Evolutionary conservation across 2,113 vertebrate genomes (phyloP), one percentile per base, ranked within the genome.

Genomic region (Telmatochromis sp.): DNA sequence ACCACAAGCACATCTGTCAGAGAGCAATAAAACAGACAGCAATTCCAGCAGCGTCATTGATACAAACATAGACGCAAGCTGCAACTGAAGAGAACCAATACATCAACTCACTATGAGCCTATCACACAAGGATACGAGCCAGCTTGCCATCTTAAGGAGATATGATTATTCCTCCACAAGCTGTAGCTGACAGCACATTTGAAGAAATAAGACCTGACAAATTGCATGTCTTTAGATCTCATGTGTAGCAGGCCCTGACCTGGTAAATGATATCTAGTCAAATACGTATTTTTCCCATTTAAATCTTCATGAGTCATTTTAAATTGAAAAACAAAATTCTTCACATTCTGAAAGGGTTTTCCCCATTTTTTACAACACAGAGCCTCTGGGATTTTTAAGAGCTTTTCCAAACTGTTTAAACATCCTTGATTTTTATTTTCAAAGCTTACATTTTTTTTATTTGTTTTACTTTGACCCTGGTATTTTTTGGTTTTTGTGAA

Each of bases 1-100:
- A 28, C 81, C 15, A 83, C 17, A 68, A 51, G 60, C 47, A 40
- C 19, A 68, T 84, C 70, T 31, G 47, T 73, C 33, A 73, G 49
- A 83, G 33, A 73, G 21, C 63, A 73, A 84, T 70, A 54, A 54
- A 53, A 54, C 63, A 28, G 28, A 45, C 17, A 45, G 40, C 26
- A 49, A 63, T 60, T 60, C 15, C 31, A 42, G 73, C 54, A 49
- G 70, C 9, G 4, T 21, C 51, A 78, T 33, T 49, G 70, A 75
- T 49, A 73, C 68, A 73, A 73, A 73, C 37, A 26, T 6, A 40
- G 68, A 45, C 4, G 1, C 70, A 31, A 31, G 70, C 42, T 78
- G 26, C 42, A 78, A n/a, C 15, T 47, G 70, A 75, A 49, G 42
- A 75, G 23, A 49, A 49, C 21, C 53, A 31, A 84, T 47, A 40